Conservation (phyloP, 2,113 vertebrate genomes). For the Plecotus auritus region DNA sequence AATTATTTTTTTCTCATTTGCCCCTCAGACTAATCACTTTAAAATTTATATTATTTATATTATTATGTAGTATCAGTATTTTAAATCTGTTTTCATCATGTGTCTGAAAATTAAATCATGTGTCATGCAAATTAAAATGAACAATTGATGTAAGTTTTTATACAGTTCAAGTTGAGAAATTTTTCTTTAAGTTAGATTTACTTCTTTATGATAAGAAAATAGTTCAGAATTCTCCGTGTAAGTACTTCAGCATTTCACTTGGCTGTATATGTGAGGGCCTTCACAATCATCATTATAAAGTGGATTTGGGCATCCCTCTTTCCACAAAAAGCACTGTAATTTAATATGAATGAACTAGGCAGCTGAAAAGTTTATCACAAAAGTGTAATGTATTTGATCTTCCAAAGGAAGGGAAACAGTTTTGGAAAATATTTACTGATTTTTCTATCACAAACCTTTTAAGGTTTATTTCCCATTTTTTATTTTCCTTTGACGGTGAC, state of each 20-base stretch:
- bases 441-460: background rate
- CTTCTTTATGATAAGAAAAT: background rate
- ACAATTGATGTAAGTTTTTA: background rate
- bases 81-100: background rate
- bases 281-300: background rate
- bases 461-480: background rate
- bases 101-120: background rate
- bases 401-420: background rate
- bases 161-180: background rate
- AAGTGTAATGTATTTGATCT: background rate
- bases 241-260: background rate
- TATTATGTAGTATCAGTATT: background rate
- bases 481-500: background rate
- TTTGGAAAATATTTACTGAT: background rate
- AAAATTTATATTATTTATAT: background rate
- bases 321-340: background rate
- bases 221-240: background rate
- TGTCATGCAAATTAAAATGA: background rate
- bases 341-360: background rate
- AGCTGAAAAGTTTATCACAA: background rate
- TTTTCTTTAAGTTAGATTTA: background rate
- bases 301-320: background rate
- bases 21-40: background rate
- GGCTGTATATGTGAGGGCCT: background rate
- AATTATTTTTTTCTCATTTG: background rate